Conservation (phyloP, 2,797 vertebrate genomes). For the Acrossocheilus wenchowensis region DNA sequence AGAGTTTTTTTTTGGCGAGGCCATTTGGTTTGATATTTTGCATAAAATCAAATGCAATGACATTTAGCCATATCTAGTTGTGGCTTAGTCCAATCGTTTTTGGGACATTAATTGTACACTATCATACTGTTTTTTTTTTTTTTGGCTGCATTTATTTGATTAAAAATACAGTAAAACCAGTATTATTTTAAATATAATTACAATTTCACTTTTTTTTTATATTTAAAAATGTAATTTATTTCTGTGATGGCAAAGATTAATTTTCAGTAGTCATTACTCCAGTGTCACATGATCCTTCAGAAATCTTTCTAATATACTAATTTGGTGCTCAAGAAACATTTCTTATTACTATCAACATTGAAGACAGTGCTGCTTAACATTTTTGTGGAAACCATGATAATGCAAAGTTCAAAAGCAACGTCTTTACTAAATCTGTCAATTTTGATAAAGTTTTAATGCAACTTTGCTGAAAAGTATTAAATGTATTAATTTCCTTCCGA, state of each 20-base stretch:
- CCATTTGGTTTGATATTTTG: not conserved
- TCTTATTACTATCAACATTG: not conserved
- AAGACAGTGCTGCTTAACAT: not conserved
- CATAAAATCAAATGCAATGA: not conserved
- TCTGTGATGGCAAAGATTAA: not conserved
- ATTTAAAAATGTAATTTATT: not conserved
- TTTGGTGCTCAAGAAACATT: not conserved
- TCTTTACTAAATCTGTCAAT: not conserved
- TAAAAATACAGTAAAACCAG: not conserved
- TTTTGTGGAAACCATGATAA: not conserved
- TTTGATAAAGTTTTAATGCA: not conserved
- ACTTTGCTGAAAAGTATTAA: not conserved
- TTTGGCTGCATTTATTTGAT: not conserved
- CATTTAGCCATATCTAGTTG: not conserved
- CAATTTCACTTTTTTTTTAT: not conserved
- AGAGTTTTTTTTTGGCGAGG: not conserved
- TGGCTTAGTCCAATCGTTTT: not conserved
- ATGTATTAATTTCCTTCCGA: not conserved
- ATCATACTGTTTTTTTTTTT: not conserved
- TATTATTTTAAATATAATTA: not conserved
- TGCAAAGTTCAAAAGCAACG: not conserved
- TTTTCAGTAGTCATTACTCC: conserved; percentile 1
- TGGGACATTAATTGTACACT: not conserved
- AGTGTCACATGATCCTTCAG: not conserved
- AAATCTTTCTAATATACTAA: not conserved